These are phyloP conservation scores for Trichosurus vulpecula DNA, from an alignment of 2,797 vertebrate species.

Conservation along the genomic window DNA sequence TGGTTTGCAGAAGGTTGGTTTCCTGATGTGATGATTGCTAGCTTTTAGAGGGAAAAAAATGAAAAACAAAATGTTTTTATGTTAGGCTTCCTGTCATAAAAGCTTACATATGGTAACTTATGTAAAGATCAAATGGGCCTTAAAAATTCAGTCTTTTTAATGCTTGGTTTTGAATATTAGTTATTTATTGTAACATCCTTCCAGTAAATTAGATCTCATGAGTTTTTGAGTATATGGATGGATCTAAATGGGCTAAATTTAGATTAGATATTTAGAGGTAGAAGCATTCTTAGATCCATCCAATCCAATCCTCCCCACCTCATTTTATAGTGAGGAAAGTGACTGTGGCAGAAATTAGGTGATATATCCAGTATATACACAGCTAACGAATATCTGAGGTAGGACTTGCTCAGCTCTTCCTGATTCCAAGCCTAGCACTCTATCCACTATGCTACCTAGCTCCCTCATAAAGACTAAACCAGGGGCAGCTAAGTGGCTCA, in stretches of 20 bases:
- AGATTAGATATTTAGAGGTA: background rate
- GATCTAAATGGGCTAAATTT: background rate
- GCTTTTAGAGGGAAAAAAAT: slow-evolving; percentile 52
- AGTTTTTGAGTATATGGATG: background rate
- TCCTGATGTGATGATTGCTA: slow-evolving; percentile 54
- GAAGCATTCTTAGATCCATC: background rate
- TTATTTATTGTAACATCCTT: background rate
- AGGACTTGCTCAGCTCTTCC: background rate
- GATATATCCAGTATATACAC: background rate
- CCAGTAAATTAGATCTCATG: background rate
- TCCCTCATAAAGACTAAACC: background rate
- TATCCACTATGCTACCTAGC: background rate
- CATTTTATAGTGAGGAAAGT: background rate
- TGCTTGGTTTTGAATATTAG: background rate
- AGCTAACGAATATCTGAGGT: background rate
- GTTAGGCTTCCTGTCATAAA: slow-evolving; percentile 36
- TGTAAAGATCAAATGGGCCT: background rate
- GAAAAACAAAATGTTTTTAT: slow-evolving; percentile 49
- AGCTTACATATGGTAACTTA: slow-evolving; percentile 1
- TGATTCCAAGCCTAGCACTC: background rate
- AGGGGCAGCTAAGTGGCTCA: too few species aligned
- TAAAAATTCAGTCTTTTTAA: slow-evolving; percentile 22
- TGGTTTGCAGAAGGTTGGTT: slow-evolving; percentile 31
- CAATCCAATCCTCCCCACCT: background rate
- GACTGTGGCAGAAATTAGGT: background rate